These are phyloP conservation scores for Lagenorhynchus albirostris DNA, from an alignment of 2,113 vertebrate genomes.

Conservation along the genomic window DNA sequence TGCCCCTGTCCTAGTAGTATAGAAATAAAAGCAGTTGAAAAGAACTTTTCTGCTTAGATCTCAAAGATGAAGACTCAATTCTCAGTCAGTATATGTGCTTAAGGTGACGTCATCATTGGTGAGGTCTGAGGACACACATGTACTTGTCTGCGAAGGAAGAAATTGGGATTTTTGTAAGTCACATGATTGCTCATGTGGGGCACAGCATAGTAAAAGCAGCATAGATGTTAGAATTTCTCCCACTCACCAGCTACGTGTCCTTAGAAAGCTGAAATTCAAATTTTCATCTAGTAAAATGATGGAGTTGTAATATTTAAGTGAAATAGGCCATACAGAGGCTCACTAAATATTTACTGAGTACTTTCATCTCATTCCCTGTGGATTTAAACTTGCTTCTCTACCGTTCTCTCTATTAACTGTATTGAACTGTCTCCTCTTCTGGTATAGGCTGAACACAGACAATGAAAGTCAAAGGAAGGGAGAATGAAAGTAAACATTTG, in stretches of 20 bases:
- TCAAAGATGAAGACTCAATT: not conserved
- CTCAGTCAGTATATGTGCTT: not conserved
- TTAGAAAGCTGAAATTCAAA: not conserved
- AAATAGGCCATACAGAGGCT: not conserved
- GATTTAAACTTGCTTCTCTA: not conserved
- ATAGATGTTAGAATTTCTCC: not conserved
- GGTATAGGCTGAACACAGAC: not conserved
- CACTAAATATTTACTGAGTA: not conserved
- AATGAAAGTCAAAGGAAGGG: not conserved
- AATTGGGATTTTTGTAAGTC: not conserved
- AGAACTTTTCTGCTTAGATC: not conserved
- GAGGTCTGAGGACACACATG: not conserved
- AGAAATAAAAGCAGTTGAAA: not conserved
- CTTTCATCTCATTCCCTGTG: not conserved
- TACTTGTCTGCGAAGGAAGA: not conserved
- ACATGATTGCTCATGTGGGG: not conserved
- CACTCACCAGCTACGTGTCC: not conserved
- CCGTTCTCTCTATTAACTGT: not conserved
- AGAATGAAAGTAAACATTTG: not conserved
- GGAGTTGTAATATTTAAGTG: not conserved
- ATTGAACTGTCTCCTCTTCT: not conserved
- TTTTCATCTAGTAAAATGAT: not conserved
- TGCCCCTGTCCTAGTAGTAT: not conserved
- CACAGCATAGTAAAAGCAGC: not conserved
- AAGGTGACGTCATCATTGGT: not conserved